These are phyloP conservation scores for Eciton burchellii DNA, from an alignment of 1,140 invertebrate genomes.

Conservation along the genomic window DNA sequence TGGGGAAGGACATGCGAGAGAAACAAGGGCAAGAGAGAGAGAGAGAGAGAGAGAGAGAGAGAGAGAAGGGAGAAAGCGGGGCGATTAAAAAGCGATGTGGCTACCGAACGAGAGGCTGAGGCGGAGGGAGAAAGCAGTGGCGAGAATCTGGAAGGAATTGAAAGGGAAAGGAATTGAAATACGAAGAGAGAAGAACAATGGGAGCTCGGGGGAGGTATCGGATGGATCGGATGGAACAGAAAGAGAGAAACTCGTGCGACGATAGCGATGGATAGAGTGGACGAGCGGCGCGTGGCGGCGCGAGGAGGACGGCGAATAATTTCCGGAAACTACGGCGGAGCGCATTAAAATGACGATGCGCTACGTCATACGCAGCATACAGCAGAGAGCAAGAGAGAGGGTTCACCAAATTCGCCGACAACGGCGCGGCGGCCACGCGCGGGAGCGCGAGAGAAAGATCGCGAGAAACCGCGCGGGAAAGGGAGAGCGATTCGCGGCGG, in stretches of 20 bases:
- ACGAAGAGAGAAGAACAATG: conserved; percentile 15
- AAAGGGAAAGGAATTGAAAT: not conserved
- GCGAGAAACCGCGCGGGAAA: conserved; percentile 45
- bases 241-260: conserved; percentile 35
- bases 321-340: conserved; percentile 21
- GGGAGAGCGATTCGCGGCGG: conserved; percentile 49
- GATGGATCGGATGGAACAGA: conserved; percentile 19
- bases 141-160: not conserved
- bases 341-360: conserved; percentile 21
- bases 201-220: conserved; percentile 8
- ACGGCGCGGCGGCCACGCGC: conserved; percentile 7
- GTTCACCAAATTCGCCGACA: conserved; percentile 41
- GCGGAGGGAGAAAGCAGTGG: conserved; percentile 10
- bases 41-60: conserved; percentile 2
- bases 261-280: too few species aligned
- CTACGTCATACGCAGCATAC: conserved; percentile 50
- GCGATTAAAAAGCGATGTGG: not conserved
- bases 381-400: not conserved
- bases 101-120: not conserved
- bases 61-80: not conserved
- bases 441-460: conserved; percentile 26
- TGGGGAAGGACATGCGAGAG: not conserved
- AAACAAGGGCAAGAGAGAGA: not conserved
- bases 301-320: conserved; percentile 11
- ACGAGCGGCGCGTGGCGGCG: conserved; percentile 8